Evolutionary conservation across 1,140 invertebrate species (phyloP), one percentile per base, ranked within the genome.

Genomic region (Doryteuthis pealeii): DNA sequence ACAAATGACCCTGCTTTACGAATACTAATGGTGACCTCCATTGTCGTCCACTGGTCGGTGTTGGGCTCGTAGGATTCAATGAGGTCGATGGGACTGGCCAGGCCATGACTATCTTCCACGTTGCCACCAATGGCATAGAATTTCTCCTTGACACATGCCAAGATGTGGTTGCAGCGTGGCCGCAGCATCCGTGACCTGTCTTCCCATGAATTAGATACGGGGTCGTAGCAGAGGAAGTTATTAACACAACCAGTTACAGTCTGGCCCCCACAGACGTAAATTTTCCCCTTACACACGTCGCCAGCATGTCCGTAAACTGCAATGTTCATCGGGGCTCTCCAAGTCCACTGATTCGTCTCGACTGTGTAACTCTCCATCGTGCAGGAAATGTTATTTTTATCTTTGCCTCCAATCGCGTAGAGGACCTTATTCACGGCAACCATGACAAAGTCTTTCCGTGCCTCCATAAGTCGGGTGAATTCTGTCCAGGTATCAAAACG

Each of bases 401-500:
- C 86, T 74, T 86, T 84, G 0, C 86, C 86, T 6, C 81, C 86
- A 40, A 87, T 80, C 1, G 85, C 84, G 77, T 85, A 87, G 33
- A 87, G 65, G 54, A 78, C 80, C n/a, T 78, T 77, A 40, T 82
- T 76, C n/a, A 80, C 68, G 1, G 81, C 82, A 5, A 86, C 80
- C 33, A 87, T 71, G 1, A 84, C 85, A 84, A 88, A 88, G 75
- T 87, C 86, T 78, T 87, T 86, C 26, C 86, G 67, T 22, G 86
- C 84, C 74, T 88, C 87, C 71, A 84, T 86, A 85, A 88, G 87
- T n/a, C 85, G 77, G 4, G 84, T 78, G n/a, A 87, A 77, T 73
- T 87, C 85, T 78, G 79, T 85, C 87, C 87, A 88, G 5, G 80
- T 79, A 74, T 87, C 87, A 76, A 85, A 87, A 26, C 86, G 78